These are phyloP conservation scores for Ptychobarbus kaznakovi DNA, from an alignment of 2,797 vertebrate genomes.

Conservation along the genomic window DNA sequence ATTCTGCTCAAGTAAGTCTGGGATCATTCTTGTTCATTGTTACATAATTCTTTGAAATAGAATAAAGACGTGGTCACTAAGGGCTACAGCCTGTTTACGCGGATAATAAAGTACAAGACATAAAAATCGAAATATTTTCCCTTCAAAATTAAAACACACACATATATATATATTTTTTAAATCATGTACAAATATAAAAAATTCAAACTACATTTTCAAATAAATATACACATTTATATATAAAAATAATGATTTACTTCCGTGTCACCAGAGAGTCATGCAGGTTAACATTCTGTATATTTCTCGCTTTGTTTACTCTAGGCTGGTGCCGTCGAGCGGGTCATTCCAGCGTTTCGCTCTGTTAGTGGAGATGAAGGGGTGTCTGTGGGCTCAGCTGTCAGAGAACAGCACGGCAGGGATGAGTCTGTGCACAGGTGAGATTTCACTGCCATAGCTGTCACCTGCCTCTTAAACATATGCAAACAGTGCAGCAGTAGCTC, in stretches of 20 bases:
- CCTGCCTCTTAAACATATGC: neutral
- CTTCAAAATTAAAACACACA: no score
- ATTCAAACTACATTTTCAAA: neutral
- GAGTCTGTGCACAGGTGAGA: constrained; percentile 86
- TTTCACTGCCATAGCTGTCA: neutral
- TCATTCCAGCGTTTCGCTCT: constrained; percentile 75
- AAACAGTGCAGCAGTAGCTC: neutral
- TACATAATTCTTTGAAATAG: constrained; percentile 1
- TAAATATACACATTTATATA: no score
- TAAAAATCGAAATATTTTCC: neutral
- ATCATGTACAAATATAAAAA: no score
- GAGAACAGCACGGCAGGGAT: constrained; percentile 87
- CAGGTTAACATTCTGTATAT: neutral
- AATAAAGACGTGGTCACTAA: neutral
- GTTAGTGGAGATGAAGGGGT: constrained; percentile 78
- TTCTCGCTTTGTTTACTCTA: constrained; percentile 53
- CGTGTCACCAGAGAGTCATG: neutral
- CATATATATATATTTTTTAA: no score
- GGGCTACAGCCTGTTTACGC: neutral
- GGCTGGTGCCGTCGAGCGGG: constrained; percentile 67
- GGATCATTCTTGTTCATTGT: neutral
- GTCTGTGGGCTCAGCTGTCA: constrained; percentile 73
- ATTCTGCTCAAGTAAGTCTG: constrained; percentile 40
- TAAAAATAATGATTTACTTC: neutral
- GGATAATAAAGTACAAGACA: neutral